Evolutionary conservation across 2,797 vertebrate species (phyloP).

Genomic region (Harpagifer antarcticus): DNA sequence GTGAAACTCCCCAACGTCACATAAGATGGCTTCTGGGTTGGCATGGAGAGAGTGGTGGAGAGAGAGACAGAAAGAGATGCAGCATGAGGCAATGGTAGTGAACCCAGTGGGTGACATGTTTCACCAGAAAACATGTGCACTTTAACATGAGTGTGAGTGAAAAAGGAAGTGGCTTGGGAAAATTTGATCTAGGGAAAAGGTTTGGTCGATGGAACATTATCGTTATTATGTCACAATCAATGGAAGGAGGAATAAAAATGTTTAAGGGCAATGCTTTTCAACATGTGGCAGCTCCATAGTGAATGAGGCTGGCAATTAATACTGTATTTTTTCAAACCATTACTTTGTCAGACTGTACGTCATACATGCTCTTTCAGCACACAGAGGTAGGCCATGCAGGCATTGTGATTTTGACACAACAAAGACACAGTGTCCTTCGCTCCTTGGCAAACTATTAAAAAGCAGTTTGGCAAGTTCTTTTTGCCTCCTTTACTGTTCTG

Average conservation of each 20-base stretch:
- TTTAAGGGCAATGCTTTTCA: not conserved
- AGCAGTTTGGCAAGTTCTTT: conserved; percentile 63
- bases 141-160: conserved; percentile 20
- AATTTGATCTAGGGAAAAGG: conserved; percentile 16
- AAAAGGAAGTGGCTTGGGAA: not conserved
- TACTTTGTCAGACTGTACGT: conserved; percentile 25
- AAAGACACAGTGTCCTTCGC: conserved; percentile 69
- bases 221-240: not conserved
- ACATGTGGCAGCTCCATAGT: not conserved
- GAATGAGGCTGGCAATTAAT: conserved; percentile 7
- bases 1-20: conserved; percentile 94
- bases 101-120: conserved; percentile 38
- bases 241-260: not conserved
- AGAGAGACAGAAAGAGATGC: conserved; percentile 70
- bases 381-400: conserved; percentile 23
- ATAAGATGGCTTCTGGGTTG: conserved; percentile 87
- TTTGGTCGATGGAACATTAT: not conserved
- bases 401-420: conserved; percentile 72
- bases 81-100: conserved; percentile 65
- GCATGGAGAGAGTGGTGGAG: conserved; percentile 54
- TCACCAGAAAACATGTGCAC: conserved; percentile 28
- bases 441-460: conserved; percentile 69
- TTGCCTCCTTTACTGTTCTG: conserved; percentile 53
- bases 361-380: conserved; percentile 23
- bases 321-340: conserved; percentile 9